Base-by-base conservation (phyloP, 1,140 invertebrate genomes). In the Bombus picipes region DNA sequence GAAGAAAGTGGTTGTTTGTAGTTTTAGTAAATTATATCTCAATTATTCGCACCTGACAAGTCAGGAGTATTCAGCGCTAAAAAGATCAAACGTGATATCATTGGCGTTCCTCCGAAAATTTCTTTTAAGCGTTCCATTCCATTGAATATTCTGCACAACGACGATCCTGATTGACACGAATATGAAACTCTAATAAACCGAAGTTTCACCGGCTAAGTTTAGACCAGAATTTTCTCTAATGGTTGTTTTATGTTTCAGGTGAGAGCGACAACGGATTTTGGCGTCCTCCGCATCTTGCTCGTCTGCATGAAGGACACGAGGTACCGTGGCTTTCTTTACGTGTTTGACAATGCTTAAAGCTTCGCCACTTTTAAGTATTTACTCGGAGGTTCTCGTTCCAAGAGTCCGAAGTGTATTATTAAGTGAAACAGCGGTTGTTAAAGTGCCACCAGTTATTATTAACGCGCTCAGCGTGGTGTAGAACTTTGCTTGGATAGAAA, bases 281-380 rank as follows among this genome's bases (percentile, higher is more conserved):
- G 72, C 72, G 84, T 78, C 59, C 65, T 80, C 41, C 83, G 66
- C 68, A 78, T 79, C 70, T 73, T 72, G 62, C 70, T 75, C 72
- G 78, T 65, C 83, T 86, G 87, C 85, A 87, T 85, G 86, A 83
- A 87, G 82, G 86, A 77, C 85, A 72, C 83, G 78, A 88, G 89
- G 88, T 89, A 89, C n/a, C 15, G n/a, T 57, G 25, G 13, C 39
- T 70, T 78, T 53, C 28, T 41, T 22, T 32, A 34, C 8, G 22
- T 12, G 32, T 82, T 28, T 39, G n/a, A 28, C 15, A 32, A 72
- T 39, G 70, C 18, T 74, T 22, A 12, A 32, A 12, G 28, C 28
- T 18, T 22, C n/a, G 28, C 12, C 71, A 4, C 47, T 47, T 34
- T 75, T 25, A 32, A 74, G 4, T 75, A 74, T 32, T 32, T 75